Conservation (phyloP, 2,888 invertebrate genomes). For the Tenthredo scrophulariae region DNA sequence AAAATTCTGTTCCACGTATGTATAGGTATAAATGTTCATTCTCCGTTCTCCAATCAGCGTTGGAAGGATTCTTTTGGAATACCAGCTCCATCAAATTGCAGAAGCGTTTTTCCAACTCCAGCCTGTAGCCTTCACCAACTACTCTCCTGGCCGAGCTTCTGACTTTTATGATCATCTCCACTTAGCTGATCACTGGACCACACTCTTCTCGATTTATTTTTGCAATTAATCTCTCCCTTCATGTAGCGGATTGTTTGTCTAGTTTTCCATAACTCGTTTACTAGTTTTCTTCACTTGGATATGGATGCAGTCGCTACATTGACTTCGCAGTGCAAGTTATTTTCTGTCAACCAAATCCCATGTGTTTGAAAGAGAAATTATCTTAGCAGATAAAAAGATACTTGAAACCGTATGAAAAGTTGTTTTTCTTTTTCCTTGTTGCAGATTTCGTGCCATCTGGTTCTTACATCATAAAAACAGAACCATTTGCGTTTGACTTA, state of each 20-base stretch:
- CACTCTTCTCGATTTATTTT: conserved; percentile 25
- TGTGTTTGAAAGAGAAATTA: background rate
- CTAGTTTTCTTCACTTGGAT: background rate
- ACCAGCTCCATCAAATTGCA: background rate
- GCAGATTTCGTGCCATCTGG: conserved; percentile 71
- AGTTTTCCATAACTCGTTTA: background rate
- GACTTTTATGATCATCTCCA: conserved; percentile 25
- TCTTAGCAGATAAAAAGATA: background rate
- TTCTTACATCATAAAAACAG: conserved; percentile 71
- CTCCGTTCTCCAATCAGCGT: conserved; percentile 1
- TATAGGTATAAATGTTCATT: conserved; percentile 8
- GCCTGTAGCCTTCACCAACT: background rate
- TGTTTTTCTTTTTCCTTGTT: conserved; percentile 41
- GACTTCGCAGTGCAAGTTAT: background rate
- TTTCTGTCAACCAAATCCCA: background rate
- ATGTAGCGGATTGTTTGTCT: background rate
- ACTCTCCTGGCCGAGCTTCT: background rate
- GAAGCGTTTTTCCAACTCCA: background rate
- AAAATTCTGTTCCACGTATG: background rate
- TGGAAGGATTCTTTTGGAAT: background rate
- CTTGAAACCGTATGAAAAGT: background rate
- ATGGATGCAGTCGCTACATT: background rate
- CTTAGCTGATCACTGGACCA: conserved; percentile 28
- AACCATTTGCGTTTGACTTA: conserved; percentile 63
- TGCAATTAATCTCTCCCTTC: conserved; percentile 20